phyloP scores from a whole-genome alignment of 2,113 vertebrate genomes.

The Sphyrna mokarran region DNA sequence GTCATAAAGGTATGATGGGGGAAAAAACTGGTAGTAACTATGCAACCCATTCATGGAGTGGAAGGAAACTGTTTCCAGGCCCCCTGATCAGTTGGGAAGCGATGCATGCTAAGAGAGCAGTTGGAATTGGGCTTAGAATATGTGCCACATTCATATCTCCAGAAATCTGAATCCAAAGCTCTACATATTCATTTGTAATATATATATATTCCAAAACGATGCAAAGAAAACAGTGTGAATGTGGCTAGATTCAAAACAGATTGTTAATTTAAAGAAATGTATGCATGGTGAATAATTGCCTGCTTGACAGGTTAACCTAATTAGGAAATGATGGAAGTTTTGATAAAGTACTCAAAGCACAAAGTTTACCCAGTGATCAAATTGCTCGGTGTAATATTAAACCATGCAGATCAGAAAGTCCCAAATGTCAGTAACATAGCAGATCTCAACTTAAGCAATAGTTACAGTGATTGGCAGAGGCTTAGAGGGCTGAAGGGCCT shows the following conservation, averaged over 20 bases:
- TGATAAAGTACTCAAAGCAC: neutral
- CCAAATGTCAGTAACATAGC: neutral
- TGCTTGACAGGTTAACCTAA: neutral
- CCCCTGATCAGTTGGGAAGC: neutral
- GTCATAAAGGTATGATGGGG: neutral
- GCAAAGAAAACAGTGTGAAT: conserved; percentile 2
- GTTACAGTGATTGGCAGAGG: neutral
- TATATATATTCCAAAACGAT: neutral
- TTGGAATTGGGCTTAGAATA: neutral
- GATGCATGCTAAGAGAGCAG: neutral
- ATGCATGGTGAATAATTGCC: neutral
- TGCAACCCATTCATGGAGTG: neutral
- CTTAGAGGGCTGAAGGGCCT: too few relatives aligned
- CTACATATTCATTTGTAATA: neutral
- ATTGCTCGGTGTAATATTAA: too few relatives aligned
- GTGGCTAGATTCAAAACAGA: neutral
- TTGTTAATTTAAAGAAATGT: neutral
- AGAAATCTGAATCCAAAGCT: neutral
- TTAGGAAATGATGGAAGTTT: neutral
- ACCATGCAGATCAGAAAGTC: neutral
- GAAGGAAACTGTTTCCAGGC: neutral
- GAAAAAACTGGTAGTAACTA: neutral
- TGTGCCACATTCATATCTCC: too few relatives aligned
- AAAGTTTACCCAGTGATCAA: neutral
- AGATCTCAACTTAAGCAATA: neutral